A percentile compares a stretch with the other conserved stretches of the same genome.
Conservation (phyloP, 2,888 invertebrate species). For the Netelia virgata region DNA sequence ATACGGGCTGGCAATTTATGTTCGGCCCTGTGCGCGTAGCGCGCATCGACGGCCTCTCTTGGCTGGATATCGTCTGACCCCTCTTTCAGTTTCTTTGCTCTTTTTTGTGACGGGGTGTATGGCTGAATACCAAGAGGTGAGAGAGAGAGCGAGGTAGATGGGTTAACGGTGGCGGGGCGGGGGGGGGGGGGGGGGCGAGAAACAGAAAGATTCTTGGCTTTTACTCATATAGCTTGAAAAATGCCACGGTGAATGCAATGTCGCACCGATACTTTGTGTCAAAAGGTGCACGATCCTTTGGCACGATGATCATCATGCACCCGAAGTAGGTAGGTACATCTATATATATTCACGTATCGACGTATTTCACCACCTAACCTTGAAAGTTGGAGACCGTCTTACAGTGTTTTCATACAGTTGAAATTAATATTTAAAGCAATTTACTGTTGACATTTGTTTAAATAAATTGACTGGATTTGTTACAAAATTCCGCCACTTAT, state of each 20-base stretch:
- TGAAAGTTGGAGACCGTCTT: no score
- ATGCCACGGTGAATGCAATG: slow-evolving; percentile 23
- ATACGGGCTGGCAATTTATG: slow-evolving; percentile 82
- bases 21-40: slow-evolving; percentile 67
- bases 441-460: no score
- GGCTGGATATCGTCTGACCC: slow-evolving; percentile 48
- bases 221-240: slow-evolving; percentile 18
- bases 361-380: no score
- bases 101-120: not conserved
- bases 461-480: no score
- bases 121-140: not conserved
- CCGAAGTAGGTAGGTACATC: not conserved
- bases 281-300: not conserved
- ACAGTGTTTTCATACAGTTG: no score
- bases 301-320: not conserved
- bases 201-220: slow-evolving; percentile 26
- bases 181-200: not conserved
- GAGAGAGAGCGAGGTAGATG: not conserved
- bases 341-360: no score
- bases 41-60: slow-evolving; percentile 19
- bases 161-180: not conserved
- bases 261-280: slow-evolving; percentile 14
- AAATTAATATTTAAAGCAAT: no score
- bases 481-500: no score
- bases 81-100: slow-evolving; percentile 36